Base-by-base conservation (phyloP, 2,797 vertebrate species). In the Neosalanx taihuensis region DNA sequence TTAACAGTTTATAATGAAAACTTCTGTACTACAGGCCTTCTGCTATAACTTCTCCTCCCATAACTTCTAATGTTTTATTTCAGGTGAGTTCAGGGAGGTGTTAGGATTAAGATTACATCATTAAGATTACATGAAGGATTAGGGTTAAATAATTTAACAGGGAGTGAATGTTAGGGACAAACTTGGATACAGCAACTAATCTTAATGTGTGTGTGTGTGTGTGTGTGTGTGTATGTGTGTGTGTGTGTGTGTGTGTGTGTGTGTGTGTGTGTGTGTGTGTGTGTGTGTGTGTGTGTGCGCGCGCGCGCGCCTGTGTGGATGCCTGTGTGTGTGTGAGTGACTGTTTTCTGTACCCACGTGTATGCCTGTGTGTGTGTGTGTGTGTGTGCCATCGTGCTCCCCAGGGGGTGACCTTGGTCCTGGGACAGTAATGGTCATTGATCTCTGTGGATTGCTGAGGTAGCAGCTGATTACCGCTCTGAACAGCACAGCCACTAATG, bases 361-460 rank as follows among this genome's bases (percentile, higher is more conserved):
- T n/a, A n/a, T n/a, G n/a, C n/a, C n/a, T n/a, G n/a, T 59, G n/a
- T 1, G n/a, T 20, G n/a, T 58, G 56, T 17, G 41, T 17, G 62
- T 64, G 62, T 30, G n/a, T 3, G 26, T 12, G 13, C 13, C 63
- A 64, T 18, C 63, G 10, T 9, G n/a, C 4, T 26, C 35, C 46
- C 64, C 26, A 29, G 41, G 46, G 64, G 46, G 7, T 23, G 26
- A 53, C 46, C 46, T 67, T 67, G 49, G 64, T 51, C 41, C 15
- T 17, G 6, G 23, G 46, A 30, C 29, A 46, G 46, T 51, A 66
- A 66, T 66, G 49, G 26, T 51, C 46, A 67, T 67, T 53, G 64
- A 67, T 67, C 64, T 59, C 64, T 17, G 64, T 67, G 64, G 49
- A 67, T 29, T 67, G 64, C 64, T 30, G 13, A 26, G 23, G 23